phyloP scores from a whole-genome alignment of 2,797 vertebrate species.

The Choloepus didactylus region DNA sequence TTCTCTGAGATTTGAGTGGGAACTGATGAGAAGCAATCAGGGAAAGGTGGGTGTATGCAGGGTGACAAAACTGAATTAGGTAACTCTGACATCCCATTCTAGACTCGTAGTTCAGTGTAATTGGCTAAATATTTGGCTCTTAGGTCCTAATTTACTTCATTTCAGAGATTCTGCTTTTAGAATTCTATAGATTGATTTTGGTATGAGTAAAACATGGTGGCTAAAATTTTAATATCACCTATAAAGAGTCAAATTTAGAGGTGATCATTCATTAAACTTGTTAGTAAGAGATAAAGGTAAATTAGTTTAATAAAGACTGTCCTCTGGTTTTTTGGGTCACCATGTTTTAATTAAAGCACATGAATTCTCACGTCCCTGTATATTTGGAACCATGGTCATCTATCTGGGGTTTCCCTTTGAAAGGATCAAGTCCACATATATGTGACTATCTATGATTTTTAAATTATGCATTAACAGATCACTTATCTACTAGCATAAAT shows the following conservation, averaged over 20 bases:
- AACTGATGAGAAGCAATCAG: neutral
- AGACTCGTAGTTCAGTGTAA: constrained; percentile 43
- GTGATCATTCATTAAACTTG: neutral
- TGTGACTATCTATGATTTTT: constrained; percentile 4
- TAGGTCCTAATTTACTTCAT: constrained; percentile 41
- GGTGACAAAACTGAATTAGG: neutral
- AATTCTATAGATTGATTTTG: neutral
- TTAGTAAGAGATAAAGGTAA: neutral
- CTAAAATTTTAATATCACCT: neutral
- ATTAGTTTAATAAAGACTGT: neutral
- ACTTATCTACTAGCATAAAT: neutral
- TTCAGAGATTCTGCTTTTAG: neutral
- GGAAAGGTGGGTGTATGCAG: neutral
- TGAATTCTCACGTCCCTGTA: neutral
- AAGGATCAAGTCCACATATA: neutral
- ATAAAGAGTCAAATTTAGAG: neutral
- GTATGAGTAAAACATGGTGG: neutral
- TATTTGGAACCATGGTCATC: neutral
- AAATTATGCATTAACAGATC: neutral
- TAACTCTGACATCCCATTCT: constrained; percentile 48
- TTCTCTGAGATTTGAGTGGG: constrained; percentile 32
- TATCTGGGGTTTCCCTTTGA: neutral
- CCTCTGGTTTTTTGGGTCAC: neutral
- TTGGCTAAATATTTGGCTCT: neutral
- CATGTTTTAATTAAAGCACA: neutral